Conservation (phyloP, 2,888 invertebrate species). For the Plebejus anna region DNA sequence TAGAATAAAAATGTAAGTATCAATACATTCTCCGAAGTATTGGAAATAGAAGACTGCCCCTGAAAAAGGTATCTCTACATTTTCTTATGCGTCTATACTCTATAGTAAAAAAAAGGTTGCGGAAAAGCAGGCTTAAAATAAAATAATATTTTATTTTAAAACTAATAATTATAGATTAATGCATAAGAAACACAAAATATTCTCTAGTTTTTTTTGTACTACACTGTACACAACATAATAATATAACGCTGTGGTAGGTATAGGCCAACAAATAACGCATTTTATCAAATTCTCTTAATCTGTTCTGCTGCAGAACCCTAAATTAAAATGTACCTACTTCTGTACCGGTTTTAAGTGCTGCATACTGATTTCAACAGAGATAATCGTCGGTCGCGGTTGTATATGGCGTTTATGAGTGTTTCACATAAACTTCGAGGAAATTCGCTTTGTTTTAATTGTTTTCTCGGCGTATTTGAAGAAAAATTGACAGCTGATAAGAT, state of each 20-base stretch:
- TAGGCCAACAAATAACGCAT: too few species aligned
- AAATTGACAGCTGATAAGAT: slow-evolving; percentile 22
- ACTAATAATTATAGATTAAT: too few species aligned
- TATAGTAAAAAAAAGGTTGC: too few species aligned
- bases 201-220: too few species aligned
- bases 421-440: neutral
- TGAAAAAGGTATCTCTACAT: neutral
- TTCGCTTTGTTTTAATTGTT: neutral
- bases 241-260: too few species aligned
- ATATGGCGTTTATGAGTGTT: neutral
- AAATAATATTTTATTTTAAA: too few species aligned
- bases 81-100: too few species aligned
- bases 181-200: too few species aligned
- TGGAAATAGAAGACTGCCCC: neutral
- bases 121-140: too few species aligned
- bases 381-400: slow-evolving; percentile 17
- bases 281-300: neutral
- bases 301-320: neutral
- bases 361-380: slow-evolving; percentile 9
- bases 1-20: too few species aligned
- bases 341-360: slow-evolving; percentile 25
- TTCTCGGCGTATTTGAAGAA: neutral
- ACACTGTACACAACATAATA: too few species aligned
- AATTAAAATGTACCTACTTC: neutral
- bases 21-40: too few species aligned